Evolutionary conservation across 2,888 invertebrate genomes (phyloP).

Genomic region (Amphipoea lucens): DNA sequence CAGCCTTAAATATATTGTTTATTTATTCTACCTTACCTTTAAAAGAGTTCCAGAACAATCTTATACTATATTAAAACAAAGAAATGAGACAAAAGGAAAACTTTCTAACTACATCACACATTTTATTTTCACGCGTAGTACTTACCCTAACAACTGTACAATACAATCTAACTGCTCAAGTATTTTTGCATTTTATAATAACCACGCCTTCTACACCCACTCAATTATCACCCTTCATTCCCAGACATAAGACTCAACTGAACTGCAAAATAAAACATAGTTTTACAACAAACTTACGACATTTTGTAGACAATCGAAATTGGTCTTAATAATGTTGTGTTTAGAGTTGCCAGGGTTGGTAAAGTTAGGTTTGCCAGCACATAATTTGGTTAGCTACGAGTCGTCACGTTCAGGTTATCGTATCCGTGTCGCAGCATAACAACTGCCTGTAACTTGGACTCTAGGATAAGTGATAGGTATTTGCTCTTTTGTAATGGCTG

Average conservation of each 20-base stretch:
- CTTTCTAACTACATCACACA: slow-evolving; percentile 51
- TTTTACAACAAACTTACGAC: slow-evolving; percentile 48
- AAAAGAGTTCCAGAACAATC: neutral
- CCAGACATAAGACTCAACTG: slow-evolving; percentile 49
- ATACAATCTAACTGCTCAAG: slow-evolving; percentile 65
- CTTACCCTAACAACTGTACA: slow-evolving; percentile 59
- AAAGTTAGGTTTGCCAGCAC: slow-evolving; percentile 55
- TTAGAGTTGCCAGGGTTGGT: slow-evolving; percentile 50
- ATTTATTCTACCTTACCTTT: neutral
- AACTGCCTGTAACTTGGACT: slow-evolving; percentile 74
- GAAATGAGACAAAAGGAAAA: slow-evolving; percentile 45
- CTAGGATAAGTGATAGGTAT: slow-evolving; percentile 70
- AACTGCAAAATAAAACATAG: slow-evolving; percentile 50
- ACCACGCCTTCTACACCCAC: slow-evolving; percentile 12
- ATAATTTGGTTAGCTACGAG: slow-evolving; percentile 76
- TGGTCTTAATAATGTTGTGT: slow-evolving; percentile 8
- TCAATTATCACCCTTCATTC: slow-evolving; percentile 48
- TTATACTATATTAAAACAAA: slow-evolving; percentile 36
- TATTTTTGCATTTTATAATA: slow-evolving; percentile 63
- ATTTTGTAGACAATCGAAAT: slow-evolving; percentile 32
- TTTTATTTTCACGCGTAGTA: slow-evolving; percentile 56
- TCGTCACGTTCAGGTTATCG: slow-evolving; percentile 77
- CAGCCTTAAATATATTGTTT: neutral
- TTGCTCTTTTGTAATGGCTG: slow-evolving; percentile 64
- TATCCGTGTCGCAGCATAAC: slow-evolving; percentile 78